Conservation (phyloP, 64 coral and sea anemone genomes). For the Montipora sp. region DNA sequence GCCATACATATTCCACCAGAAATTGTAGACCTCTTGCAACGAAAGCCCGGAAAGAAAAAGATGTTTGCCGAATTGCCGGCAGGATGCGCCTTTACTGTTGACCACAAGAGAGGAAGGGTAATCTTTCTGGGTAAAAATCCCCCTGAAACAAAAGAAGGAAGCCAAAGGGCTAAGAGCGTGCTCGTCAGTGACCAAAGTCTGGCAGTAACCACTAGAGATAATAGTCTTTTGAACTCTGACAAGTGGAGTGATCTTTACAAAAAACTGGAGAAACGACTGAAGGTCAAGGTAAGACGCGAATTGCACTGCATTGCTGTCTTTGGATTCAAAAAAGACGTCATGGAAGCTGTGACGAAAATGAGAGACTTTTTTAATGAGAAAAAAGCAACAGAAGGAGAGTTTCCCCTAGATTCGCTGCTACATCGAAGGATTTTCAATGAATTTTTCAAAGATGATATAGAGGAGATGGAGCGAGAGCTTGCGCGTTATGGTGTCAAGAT, state of each 20-base stretch:
- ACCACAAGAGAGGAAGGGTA: not conserved
- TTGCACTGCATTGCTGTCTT: conserved; percentile 17
- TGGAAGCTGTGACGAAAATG: conserved; percentile 25
- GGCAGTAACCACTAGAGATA: not conserved
- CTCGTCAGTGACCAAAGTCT: conserved; percentile 7
- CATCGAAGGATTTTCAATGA: conserved; percentile 29
- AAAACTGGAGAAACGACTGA: not conserved
- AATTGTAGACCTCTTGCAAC: conserved; percentile 31
- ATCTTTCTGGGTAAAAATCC: not conserved
- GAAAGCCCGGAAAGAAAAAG: conserved; percentile 9
- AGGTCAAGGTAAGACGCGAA: conserved; percentile 9
- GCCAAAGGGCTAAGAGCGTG: not conserved
- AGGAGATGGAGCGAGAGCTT: not conserved
- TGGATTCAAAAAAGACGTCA: conserved; percentile 23
- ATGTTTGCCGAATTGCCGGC: not conserved
- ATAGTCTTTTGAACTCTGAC: not conserved
- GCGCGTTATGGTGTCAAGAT: not conserved
- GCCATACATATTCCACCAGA: not conserved
- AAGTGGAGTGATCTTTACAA: conserved; percentile 33
- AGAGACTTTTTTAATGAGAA: conserved; percentile 46
- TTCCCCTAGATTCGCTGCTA: not conserved
- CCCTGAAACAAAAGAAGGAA: not conserved
- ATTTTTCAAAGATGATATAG: not conserved
- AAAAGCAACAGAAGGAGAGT: conserved; percentile 38
- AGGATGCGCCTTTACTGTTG: conserved; percentile 30